Evolutionary conservation across 2,888 invertebrate genomes (phyloP).

Genomic region (Lithosia quadra): DNA sequence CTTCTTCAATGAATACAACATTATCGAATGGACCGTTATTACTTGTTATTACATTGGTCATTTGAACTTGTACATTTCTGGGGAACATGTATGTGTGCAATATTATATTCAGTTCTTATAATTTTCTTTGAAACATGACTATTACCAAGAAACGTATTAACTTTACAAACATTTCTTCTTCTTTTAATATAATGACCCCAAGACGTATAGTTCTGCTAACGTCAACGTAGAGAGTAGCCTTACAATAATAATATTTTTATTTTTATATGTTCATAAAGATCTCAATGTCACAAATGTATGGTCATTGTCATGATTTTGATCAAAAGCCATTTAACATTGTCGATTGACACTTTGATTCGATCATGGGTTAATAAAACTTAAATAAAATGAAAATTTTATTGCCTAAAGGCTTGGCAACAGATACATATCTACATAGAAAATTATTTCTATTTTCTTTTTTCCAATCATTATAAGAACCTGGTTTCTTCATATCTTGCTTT

Average conservation of each 20-base stretch:
- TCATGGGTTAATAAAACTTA: not conserved
- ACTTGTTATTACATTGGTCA: too few species aligned
- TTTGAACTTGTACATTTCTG: not conserved
- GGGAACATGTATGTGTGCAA: not conserved
- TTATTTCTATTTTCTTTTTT: not conserved
- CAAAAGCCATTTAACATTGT: too few species aligned
- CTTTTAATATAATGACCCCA: not conserved
- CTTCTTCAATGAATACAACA: not conserved
- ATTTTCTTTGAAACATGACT: not conserved
- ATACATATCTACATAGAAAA: too few species aligned
- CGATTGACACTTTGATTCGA: not conserved
- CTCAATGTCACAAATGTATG: not conserved
- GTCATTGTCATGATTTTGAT: not conserved
- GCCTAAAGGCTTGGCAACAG: too few species aligned
- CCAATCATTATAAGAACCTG: not conserved
- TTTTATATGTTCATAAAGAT: not conserved
- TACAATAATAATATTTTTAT: not conserved
- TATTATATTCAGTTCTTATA: not conserved
- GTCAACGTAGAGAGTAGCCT: not conserved
- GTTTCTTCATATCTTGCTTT: not conserved
- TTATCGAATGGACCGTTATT: not conserved
- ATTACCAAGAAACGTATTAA: not conserved
- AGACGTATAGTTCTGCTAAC: not conserved
- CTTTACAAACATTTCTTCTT: not conserved
- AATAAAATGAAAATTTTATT: not conserved